Base-by-base conservation (phyloP, 2,888 invertebrate species). In the Drosophila imparisetae region DNA sequence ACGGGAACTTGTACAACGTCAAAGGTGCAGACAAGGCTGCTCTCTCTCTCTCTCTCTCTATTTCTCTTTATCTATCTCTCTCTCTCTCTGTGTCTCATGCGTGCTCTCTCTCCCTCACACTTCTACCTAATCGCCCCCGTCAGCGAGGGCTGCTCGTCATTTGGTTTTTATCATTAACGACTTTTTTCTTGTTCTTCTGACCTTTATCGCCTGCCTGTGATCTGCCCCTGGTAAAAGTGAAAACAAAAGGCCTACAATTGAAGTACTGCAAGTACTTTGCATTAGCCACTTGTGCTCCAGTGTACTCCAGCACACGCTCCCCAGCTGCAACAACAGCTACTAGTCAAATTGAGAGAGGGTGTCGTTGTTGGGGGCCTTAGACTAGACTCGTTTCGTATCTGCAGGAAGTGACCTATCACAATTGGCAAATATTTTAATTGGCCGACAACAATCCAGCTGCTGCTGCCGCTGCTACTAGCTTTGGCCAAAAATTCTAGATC, bases 111-210 rank as follows among this genome's bases (percentile, higher is more conserved):
- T 18, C 2, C 0, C 38, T 13, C 21, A 30, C 40, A 36, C 34
- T 30, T 21, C 36, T 40, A 53, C 67, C 72, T 82, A 75, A 85
- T 84, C 83, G 86, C 78, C 86, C 66, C 61, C 69, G 68, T 70
- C 62, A 65, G 63, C 73, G 71, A 85, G 79, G 79, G 87, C 82
- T 83, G 81, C 71, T 78, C 90, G 89, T 87, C 90, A 89, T 90
- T 87, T 87, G 88, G 75, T 62, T 83, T 45, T 88, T 88, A 88
- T 88, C 87, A 91, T 90, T 90, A 90, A 88, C 90, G 88, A 88
- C 91, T 54, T 27, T 69, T 69, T 66, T 75, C 68, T 73, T 67
- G 70, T 76, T 66, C 2, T 27, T 24, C 40, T 59, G 45, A 57
- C 62, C 65, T 72, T 84, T 87, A 90, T 90, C 87, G 61, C 60